A percentile compares a stretch with the other conserved stretches of the same genome.
These are phyloP conservation scores for Phoenicopterus ruber DNA, from an alignment of 2,113 vertebrate species.

Conservation along the genomic window DNA sequence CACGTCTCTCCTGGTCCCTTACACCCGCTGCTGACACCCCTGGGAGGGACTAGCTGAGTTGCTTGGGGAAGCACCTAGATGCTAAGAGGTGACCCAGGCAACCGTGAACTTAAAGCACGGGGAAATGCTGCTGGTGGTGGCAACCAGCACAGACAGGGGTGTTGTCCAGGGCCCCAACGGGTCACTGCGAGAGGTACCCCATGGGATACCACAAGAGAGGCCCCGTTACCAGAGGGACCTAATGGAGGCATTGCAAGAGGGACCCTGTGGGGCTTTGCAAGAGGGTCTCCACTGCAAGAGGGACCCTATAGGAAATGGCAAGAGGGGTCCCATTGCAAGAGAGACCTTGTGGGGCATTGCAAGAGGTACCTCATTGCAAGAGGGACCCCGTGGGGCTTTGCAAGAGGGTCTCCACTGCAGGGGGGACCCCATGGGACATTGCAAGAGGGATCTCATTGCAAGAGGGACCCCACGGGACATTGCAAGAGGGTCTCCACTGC, in stretches of 20 bases:
- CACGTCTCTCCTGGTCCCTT: accelerated
- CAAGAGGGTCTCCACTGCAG: background rate
- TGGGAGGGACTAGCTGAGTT: background rate
- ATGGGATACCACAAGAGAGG: background rate
- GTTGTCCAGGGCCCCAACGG: background rate
- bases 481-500: no score
- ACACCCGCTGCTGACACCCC: background rate
- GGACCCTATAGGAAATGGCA: background rate
- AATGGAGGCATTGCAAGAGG: no score
- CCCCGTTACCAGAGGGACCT: no score
- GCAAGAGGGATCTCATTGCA: background rate
- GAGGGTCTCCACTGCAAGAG: background rate
- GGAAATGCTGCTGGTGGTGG: background rate
- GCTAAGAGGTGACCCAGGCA: background rate
- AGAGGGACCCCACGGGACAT: no score
- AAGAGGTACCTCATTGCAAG: background rate
- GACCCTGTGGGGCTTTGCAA: background rate
- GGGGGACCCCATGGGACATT: background rate
- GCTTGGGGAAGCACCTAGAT: background rate
- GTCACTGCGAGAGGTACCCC: no score
- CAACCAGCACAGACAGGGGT: background rate
- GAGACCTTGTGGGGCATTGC: no score
- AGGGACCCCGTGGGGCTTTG: no score
- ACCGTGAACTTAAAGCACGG: accelerated
- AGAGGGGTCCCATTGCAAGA: no score